These are phyloP conservation scores for Yponomeuta plumbellus DNA, from an alignment of 2,888 invertebrate species.

Conservation along the genomic window DNA sequence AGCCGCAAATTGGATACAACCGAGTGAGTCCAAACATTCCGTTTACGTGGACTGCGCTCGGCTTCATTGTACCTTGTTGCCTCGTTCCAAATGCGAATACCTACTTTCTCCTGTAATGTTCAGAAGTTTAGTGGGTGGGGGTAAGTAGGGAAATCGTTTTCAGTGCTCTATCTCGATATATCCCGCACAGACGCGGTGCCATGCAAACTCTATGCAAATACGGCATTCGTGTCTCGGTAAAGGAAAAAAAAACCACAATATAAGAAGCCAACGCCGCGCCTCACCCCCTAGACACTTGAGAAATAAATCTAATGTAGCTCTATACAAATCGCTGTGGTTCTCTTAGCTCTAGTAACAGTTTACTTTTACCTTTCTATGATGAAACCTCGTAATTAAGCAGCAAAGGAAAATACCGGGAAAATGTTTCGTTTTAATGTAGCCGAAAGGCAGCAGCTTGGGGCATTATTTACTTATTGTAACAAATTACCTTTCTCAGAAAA, in stretches of 20 bases:
- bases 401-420: slow-evolving; percentile 7
- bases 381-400: slow-evolving; percentile 10
- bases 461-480: not conserved
- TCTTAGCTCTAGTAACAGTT: not conserved
- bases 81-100: not conserved
- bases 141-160: slow-evolving; percentile 9
- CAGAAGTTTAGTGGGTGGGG: slow-evolving; percentile 9
- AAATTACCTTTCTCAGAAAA: not conserved
- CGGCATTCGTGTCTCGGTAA: slow-evolving; percentile 17
- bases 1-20: slow-evolving; percentile 25
- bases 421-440: slow-evolving; percentile 13
- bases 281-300: slow-evolving; percentile 12
- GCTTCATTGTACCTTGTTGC: slow-evolving; percentile 21
- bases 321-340: not conserved
- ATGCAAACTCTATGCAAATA: slow-evolving; percentile 23
- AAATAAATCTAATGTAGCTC: not conserved
- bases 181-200: slow-evolving; percentile 13
- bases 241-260: slow-evolving; percentile 17
- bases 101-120: not conserved
- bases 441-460: not conserved
- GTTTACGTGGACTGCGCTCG: not conserved
- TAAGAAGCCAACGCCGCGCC: slow-evolving; percentile 1
- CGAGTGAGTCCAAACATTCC: slow-evolving; percentile 19
- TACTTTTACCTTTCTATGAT: slow-evolving; percentile 2
- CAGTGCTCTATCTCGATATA: slow-evolving; percentile 15